Percentiles rank a stretch among this genome's conserved stretches.
Conservation (phyloP, 1,140 invertebrate species). For the Megalopta genalis region DNA sequence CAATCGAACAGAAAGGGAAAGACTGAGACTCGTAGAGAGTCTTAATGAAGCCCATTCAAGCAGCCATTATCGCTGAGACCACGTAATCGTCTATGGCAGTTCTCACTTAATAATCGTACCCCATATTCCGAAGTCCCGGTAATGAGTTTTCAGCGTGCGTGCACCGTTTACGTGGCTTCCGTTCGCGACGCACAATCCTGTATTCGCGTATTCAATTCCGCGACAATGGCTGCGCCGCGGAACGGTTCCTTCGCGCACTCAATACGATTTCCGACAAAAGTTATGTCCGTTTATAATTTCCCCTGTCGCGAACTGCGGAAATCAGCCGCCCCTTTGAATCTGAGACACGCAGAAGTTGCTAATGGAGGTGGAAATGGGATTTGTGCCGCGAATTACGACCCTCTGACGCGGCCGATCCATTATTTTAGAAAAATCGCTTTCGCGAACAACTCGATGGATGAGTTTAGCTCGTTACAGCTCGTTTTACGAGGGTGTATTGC, state of each 20-base stretch:
- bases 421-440: neutral
- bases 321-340: neutral
- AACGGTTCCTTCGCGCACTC: neutral
- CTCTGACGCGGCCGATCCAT: neutral
- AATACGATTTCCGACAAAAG: slow-evolving; percentile 24
- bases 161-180: slow-evolving; percentile 54
- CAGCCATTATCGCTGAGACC: slow-evolving; percentile 76
- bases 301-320: neutral
- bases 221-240: slow-evolving; percentile 27
- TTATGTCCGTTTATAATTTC: slow-evolving; percentile 20
- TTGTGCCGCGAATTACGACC: neutral
- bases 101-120: slow-evolving; percentile 78
- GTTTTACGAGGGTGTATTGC: neutral
- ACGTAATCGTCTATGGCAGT: slow-evolving; percentile 75
- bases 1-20: slow-evolving; percentile 29
- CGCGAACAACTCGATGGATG: neutral
- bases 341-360: neutral
- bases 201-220: slow-evolving; percentile 68
- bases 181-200: slow-evolving; percentile 50
- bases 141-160: slow-evolving; percentile 71
- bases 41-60: slow-evolving; percentile 79
- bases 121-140: slow-evolving; percentile 71
- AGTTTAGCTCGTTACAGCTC: neutral
- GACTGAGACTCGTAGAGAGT: slow-evolving; percentile 61
- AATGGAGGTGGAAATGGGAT: neutral